Base-by-base conservation (phyloP, 30 jellyfish, hydroid and myxozoan genomes). In the Hydractinia echinata region DNA sequence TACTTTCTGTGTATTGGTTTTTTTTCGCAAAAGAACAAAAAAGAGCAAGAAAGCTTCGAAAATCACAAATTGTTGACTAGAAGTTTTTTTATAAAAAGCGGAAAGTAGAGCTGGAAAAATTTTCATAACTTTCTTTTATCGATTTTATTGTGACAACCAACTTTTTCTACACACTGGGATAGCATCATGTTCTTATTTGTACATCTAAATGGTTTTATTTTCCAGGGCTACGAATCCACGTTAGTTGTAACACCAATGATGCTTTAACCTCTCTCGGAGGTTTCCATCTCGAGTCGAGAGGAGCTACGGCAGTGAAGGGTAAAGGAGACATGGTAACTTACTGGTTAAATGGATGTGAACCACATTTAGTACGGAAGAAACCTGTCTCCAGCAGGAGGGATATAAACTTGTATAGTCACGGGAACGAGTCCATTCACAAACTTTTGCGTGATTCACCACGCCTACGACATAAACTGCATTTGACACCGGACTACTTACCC, bases 261-360 rank as follows among this genome's bases (percentile, higher is more conserved):
- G 62, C 54, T 7, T 67, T 74, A 48, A 20, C 68, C 8, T 30
- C 68, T 14, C 54, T 19, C 30, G 83, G 83, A 30, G 83, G 66
- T 4, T 74, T 74, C 80, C 79, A 78, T 87, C 77, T 7, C 18
- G 74, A 64, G 39, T 51, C 74, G 19, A 64, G 74, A 64, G 74
- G 74, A n/a, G 19, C 39, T 8, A 64, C 79, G 94, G 84, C 72
- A 20, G 96, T 87, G 7, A 14, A 64, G 74, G 74, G 74, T 6
- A 64, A 64, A 64, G 74, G 74, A 0, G 74, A 64, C 10, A 44
- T 64, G 7, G 74, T n/a, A 13, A 64, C 74, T 7, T 64, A 6
- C 39, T 64, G 74, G 74, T 64, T 64, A 51, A 6, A n/a, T 7
- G 74, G 74, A 0, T 44, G 51, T 7, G 74, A 44, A 13, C 74